These are phyloP conservation scores for Chrysolina americana DNA, from an alignment of 2,888 invertebrate genomes.

Conservation along the genomic window DNA sequence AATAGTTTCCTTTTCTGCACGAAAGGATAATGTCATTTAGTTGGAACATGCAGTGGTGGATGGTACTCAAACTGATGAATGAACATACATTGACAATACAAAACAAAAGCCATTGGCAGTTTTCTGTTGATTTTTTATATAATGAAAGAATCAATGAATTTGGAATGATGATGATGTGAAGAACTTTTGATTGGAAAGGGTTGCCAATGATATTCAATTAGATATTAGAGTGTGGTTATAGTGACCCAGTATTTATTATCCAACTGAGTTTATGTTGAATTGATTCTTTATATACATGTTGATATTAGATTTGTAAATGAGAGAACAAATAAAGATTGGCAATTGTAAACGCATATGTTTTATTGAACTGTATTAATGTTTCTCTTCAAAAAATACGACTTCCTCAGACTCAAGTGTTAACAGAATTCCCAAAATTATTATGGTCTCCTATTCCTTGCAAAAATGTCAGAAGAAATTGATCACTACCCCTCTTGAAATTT, in stretches of 20 bases:
- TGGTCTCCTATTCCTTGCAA: no score
- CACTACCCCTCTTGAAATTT: no score
- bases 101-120: constrained; percentile 45
- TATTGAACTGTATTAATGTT: no score
- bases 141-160: constrained; percentile 32
- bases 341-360: background rate
- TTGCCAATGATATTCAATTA: constrained; percentile 47
- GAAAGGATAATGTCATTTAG: constrained; percentile 76
- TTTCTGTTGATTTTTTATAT: constrained; percentile 45
- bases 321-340: constrained; percentile 9
- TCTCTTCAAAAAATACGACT: no score
- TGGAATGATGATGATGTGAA: constrained; percentile 19
- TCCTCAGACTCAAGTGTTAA: no score
- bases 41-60: constrained; percentile 47
- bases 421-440: no score
- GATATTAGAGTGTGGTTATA: constrained; percentile 50
- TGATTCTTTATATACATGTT: constrained; percentile 39
- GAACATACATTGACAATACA: constrained; percentile 63
- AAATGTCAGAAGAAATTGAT: no score
- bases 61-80: constrained; percentile 58
- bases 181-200: constrained; percentile 26
- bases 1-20: constrained; percentile 85
- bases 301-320: constrained; percentile 52
- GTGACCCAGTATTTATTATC: constrained; percentile 54
- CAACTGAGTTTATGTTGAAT: constrained; percentile 34